Evolutionary conservation across 2,888 invertebrate genomes (phyloP), one percentile per base, ranked within the genome.

Genomic region (Drosophila siamana): DNA sequence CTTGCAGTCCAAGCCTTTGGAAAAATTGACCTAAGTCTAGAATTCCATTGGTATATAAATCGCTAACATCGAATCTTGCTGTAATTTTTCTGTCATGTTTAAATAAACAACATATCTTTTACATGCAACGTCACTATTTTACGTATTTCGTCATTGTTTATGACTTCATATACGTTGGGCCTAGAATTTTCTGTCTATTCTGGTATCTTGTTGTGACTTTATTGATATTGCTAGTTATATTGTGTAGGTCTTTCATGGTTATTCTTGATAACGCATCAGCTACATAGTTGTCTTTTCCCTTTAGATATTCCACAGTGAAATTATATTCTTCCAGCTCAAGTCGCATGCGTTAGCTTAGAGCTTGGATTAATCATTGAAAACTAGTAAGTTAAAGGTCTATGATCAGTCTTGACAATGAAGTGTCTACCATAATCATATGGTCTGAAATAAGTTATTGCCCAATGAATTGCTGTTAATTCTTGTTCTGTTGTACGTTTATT

Each of bases 331-430:
- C 19, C 8, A 40, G 16, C 4, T 40, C 40, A 9, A 16, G 40
- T 4, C 41, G 9, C 41, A 41, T 15, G 13, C 7, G 61, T 54
- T 46, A 54, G 26, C 40, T 61, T 61, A 6, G 38, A 61, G 16
- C 46, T 47, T 1, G 61, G 61, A 19, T 61, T 52, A 11, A n/a
- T 40, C 48, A 62, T 54, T 24, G 62, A 62, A 40, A 62, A 54
- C 19, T n/a, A n/a, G n/a, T n/a, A n/a, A n/a, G n/a, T n/a, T n/a
- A n/a, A n/a, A 54, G 9, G 7, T 64, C n/a, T n/a, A n/a, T n/a
- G n/a, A 44, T 38, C 1, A n/a, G n/a, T n/a, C n/a, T n/a, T n/a
- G n/a, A n/a, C n/a, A n/a, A n/a, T n/a, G n/a, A n/a, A n/a, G n/a
- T n/a, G n/a, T n/a, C 13, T 26, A 1, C 46, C 46, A 15, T 28